Evolutionary conservation across 2,888 invertebrate species (phyloP), one percentile per base, ranked within the genome.

Genomic region (Entomobrya multifasciata): DNA sequence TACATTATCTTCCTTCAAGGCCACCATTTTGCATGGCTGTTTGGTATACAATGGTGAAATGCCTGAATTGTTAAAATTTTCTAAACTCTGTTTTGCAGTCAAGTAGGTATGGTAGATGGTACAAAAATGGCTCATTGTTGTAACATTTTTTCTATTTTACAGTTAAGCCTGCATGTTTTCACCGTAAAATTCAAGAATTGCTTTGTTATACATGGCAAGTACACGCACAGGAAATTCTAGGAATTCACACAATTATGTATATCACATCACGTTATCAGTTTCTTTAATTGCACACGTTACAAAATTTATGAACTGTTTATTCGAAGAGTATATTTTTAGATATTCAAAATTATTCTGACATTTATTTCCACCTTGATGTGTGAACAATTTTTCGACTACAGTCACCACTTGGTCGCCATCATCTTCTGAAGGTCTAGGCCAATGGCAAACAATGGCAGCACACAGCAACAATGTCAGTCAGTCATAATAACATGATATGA

Each of bases 361-460:
- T 65, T 10, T 20, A 25, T 57, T 30, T 17, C 27, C 49, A 74
- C 17, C 30, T 25, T 8, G 80, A 47, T 36, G 52, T 52, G 41
- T 55, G 80, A 80, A 36, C 67, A 80, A 52, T 80, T 52, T 44
- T 41, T 13, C 67, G 67, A 70, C 52, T 52, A 36, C 36, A 6
- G 36, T 49, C 5, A 74, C 49, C 74, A 36, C 55, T 80, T 25
- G n/a, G 49, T 70, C 67, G 13, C 22, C 60, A 20, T 70, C 62
- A 57, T 67, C 55, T 44, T 70, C 55, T 77, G 84, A 84, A 84
- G 84, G 84, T 84, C 84, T 84, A 84, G 84, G 84, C 77, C 84
- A 84, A 84, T 84, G 84, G 44, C 84, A 67, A 15, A 41, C 57
- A 76, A n/a, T n/a, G n/a, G 57, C 22, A 76, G 41, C 62, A 76